Base-by-base conservation (phyloP, 2,888 invertebrate species). In the Eledona agricola region DNA sequence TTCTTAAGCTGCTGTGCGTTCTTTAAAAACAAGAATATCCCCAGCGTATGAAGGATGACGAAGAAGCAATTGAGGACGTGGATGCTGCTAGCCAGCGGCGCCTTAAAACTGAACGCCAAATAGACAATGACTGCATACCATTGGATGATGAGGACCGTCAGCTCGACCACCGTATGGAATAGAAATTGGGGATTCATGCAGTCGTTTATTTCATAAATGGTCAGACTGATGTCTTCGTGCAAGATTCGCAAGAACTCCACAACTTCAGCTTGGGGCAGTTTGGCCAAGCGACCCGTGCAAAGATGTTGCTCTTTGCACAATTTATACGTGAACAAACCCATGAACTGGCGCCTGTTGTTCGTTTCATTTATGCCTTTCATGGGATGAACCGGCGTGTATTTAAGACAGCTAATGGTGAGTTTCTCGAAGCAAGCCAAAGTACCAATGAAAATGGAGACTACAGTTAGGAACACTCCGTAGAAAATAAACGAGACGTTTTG, bases 61-160 rank as follows among this genome's bases (percentile, higher is more conserved):
- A 70, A 74, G 7, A 72, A 43, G 49, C 71, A 69, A 55, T 76
- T 76, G 16, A 75, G 51, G 3, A 73, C 61, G 49, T 76, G 70
- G 3, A 73, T 68, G 0, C 68, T 67, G 11, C 60, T 63, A 12
- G 72, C 71, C 16, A 60, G 50, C 2, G 69, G 67, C 3, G 67
- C 59, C 7, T 67, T 58, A 55, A 73, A 73, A 15, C 60, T 60
- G 40, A 71, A 74, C 2, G 72, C 72, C 25, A 73, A 55, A 49
- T 73, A 72, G 11, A 75, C 71, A 13, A 76, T 69, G 3, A 75
- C 74, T 1, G 75, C 73, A 50, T 76, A 77, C 71, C 74, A 73
- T 46, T 72, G 67, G 1, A 76, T 63, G 28, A 77, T 72, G 15
- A 76, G 49, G 3, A 73, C 70, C 1, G 68, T 64, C 34, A 76